A percentile compares a stretch with the other conserved stretches of the same genome.
Conservation (phyloP, 1,140 invertebrate genomes). For the Drosophila triauraria region DNA sequence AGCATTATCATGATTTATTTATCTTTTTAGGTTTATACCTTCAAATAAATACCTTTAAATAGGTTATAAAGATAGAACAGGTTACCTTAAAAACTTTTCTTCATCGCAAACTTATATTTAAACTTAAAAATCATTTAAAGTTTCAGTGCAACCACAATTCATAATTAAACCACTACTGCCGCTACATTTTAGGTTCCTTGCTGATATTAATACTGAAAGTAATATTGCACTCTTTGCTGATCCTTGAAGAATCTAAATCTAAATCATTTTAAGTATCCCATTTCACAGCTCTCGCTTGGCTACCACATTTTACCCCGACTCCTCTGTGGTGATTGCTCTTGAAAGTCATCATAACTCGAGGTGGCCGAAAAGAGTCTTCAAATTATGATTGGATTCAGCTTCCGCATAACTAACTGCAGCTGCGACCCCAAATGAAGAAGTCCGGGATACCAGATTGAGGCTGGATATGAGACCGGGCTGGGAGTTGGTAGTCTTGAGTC, state of each 20-base stretch:
- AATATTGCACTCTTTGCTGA: constrained; percentile 13
- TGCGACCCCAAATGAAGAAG: constrained; percentile 49
- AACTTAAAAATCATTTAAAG: no score
- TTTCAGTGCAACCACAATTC: no score
- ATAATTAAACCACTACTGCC: no score
- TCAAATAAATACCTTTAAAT: neutral
- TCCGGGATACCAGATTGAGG: constrained; percentile 8
- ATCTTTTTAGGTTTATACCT: neutral
- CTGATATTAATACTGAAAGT: neutral
- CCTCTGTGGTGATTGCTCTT: constrained; percentile 25
- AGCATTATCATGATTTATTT: neutral
- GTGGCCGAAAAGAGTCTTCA: constrained; percentile 39
- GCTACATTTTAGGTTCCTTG: neutral
- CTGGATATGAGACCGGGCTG: neutral
- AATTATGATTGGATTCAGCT: constrained; percentile 57
- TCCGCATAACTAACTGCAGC: constrained; percentile 59
- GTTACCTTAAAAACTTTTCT: neutral
- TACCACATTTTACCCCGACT: constrained; percentile 9
- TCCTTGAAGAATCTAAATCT: constrained; percentile 3
- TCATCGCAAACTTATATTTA: neutral
- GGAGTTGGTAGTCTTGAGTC: neutral
- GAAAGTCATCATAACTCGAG: constrained; percentile 35
- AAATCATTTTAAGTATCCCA: constrained; percentile 27
- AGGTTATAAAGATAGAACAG: neutral
- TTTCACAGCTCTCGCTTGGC: constrained; percentile 11